Evolutionary conservation across 2,797 vertebrate genomes (phyloP).

Genomic region (Myripristis jacobus): DNA sequence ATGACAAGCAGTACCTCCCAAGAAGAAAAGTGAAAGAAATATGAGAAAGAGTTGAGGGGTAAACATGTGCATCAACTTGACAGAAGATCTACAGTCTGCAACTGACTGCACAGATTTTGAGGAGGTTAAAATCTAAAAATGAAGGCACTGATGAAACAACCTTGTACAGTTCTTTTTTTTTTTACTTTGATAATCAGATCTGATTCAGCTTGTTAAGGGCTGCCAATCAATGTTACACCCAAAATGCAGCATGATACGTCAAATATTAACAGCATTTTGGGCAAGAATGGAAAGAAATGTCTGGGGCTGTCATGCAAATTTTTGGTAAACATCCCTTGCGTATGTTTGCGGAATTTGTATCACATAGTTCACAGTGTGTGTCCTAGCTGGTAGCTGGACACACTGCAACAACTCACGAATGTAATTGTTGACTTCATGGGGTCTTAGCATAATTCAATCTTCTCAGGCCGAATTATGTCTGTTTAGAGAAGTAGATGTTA

Average conservation of each 20-base stretch:
- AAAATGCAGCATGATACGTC: slow-evolving; percentile 8
- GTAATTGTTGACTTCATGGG: slow-evolving; percentile 21
- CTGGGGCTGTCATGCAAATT: background rate
- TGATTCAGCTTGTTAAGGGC: background rate
- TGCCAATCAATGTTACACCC: background rate
- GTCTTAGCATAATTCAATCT: slow-evolving; percentile 13
- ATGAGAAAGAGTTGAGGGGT: background rate
- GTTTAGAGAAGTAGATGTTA: slow-evolving; percentile 1
- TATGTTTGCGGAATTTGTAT: background rate
- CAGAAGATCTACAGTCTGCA: too few species aligned
- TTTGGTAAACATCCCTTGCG: slow-evolving; percentile 1
- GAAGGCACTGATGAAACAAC: background rate
- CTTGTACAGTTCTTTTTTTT: background rate
- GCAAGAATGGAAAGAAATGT: slow-evolving; percentile 1
- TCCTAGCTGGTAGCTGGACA: background rate
- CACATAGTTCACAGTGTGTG: background rate
- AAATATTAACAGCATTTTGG: slow-evolving; percentile 8
- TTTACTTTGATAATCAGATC: background rate
- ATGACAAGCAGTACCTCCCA: background rate
- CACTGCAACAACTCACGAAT: slow-evolving; percentile 1
- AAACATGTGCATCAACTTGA: background rate
- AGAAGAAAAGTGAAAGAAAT: background rate
- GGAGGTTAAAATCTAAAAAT: background rate
- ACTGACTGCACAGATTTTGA: background rate
- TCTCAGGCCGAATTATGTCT: slow-evolving; percentile 3